A percentile compares a stretch with the other conserved stretches of the same genome.
Conservation (phyloP, 2,888 invertebrate species). For the Phaedon cochleariae region DNA sequence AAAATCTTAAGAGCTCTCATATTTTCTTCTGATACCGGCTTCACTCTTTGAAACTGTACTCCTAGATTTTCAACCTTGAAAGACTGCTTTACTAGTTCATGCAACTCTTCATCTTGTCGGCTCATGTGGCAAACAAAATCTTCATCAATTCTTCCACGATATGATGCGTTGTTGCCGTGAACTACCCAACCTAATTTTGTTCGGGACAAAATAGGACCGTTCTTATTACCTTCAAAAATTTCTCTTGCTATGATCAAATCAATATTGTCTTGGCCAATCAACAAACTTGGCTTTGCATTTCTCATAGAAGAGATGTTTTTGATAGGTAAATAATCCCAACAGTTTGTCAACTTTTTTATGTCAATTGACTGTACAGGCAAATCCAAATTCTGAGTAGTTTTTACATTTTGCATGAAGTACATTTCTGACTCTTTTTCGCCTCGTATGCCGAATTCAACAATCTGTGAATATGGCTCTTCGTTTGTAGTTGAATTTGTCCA, state of each 20-base stretch:
- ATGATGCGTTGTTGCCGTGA: not conserved
- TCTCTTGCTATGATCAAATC: not conserved
- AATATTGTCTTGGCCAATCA: not conserved
- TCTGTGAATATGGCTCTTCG: not conserved
- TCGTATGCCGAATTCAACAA: not conserved
- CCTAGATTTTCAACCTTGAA: too few relatives aligned
- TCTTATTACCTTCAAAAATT: not conserved
- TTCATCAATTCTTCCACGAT: not conserved
- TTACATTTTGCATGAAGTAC: not conserved
- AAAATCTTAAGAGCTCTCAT: too few relatives aligned
- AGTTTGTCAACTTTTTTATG: too few relatives aligned
- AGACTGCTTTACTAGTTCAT: too few relatives aligned
- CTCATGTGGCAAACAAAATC: not conserved
- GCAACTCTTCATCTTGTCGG: too few relatives aligned
- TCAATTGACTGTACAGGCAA: too few relatives aligned
- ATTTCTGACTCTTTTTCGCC: not conserved
- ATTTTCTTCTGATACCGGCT: too few relatives aligned
- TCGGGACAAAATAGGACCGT: not conserved
- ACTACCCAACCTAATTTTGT: not conserved
- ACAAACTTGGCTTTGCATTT: not conserved
- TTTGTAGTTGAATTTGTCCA: conserved; percentile 14
- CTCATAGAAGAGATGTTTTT: too few relatives aligned
- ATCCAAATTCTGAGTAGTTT: not conserved
- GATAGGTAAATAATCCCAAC: too few relatives aligned
- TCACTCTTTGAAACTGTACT: too few relatives aligned